Conservation (phyloP, 2,888 invertebrate genomes). For the Andrena praecox region DNA sequence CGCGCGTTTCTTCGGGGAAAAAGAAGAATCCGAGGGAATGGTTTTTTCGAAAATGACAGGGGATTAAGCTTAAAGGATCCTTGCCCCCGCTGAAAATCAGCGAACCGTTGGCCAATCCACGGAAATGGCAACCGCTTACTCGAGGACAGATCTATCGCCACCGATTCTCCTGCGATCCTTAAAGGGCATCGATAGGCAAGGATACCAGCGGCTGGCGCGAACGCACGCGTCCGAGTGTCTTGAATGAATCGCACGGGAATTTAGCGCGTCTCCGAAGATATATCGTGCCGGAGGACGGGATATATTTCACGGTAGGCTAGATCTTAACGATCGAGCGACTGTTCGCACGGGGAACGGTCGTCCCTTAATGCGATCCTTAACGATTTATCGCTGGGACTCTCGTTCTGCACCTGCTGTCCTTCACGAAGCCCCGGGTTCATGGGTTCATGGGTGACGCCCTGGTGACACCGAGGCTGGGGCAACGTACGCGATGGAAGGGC, state of each 20-base stretch:
- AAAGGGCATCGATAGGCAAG: slow-evolving; percentile 13
- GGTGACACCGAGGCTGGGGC: slow-evolving; percentile 25
- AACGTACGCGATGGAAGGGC: slow-evolving; percentile 34
- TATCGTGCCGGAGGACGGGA: slow-evolving; percentile 19
- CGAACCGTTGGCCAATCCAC: neutral
- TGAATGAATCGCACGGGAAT: slow-evolving; percentile 23
- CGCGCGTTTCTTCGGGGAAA: neutral
- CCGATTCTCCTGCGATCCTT: slow-evolving; percentile 18
- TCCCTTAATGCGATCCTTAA: slow-evolving; percentile 28
- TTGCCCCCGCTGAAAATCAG: neutral
- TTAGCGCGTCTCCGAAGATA: slow-evolving; percentile 15
- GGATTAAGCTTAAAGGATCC: neutral
- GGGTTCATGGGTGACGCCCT: slow-evolving; percentile 28
- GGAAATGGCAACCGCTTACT: slow-evolving; percentile 10
- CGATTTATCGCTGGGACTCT: slow-evolving; percentile 49
- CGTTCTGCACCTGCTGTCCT: slow-evolving; percentile 54
- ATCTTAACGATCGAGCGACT: slow-evolving; percentile 32
- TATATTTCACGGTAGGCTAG: slow-evolving; percentile 34
- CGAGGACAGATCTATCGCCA: neutral
- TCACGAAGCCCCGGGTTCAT: slow-evolving; percentile 4
- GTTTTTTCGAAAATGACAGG: neutral
- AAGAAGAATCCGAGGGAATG: neutral
- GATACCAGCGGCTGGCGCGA: slow-evolving; percentile 16
- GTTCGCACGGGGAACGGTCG: slow-evolving; percentile 9
- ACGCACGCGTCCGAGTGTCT: neutral